These are phyloP conservation scores for Galerucella calmariensis DNA, from an alignment of 2,888 invertebrate genomes.

Conservation along the genomic window DNA sequence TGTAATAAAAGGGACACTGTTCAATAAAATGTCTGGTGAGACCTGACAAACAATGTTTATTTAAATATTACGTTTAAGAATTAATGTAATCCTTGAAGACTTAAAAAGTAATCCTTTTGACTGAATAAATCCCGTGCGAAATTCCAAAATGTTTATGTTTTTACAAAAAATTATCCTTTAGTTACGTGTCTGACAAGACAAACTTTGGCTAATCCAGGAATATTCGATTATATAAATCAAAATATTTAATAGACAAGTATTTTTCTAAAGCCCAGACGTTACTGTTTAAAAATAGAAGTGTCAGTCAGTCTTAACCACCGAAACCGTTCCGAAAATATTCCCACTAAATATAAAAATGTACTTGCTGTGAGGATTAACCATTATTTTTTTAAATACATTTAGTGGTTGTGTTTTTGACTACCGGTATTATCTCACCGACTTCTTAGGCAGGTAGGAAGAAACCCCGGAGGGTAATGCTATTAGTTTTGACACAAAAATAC, in stretches of 20 bases:
- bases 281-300: conserved; percentile 6
- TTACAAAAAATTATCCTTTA: background rate
- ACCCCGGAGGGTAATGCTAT: conserved; percentile 24
- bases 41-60: background rate
- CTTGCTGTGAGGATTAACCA: conserved; percentile 16
- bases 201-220: conserved; percentile 9
- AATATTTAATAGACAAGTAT: conserved; percentile 15
- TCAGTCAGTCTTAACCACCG: conserved; percentile 11
- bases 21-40: too few relatives aligned
- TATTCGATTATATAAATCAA: conserved; percentile 4
- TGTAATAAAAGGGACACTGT: too few relatives aligned
- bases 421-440: conserved; percentile 13
- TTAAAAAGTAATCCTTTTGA: background rate
- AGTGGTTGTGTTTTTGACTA: conserved; percentile 29
- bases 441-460: conserved; percentile 26
- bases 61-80: background rate
- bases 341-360: background rate
- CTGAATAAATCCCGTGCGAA: background rate
- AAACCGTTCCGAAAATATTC: conserved; percentile 1
- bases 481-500: conserved; percentile 19
- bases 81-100: background rate
- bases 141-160: background rate
- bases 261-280: background rate
- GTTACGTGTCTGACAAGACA: conserved; percentile 8
- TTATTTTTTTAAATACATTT: conserved; percentile 15